A percentile compares a stretch with the other conserved stretches of the same genome.
Evolutionary conservation across 1,140 invertebrate genomes (phyloP).

Genomic region (Carcinoscorpius rotundicauda): DNA sequence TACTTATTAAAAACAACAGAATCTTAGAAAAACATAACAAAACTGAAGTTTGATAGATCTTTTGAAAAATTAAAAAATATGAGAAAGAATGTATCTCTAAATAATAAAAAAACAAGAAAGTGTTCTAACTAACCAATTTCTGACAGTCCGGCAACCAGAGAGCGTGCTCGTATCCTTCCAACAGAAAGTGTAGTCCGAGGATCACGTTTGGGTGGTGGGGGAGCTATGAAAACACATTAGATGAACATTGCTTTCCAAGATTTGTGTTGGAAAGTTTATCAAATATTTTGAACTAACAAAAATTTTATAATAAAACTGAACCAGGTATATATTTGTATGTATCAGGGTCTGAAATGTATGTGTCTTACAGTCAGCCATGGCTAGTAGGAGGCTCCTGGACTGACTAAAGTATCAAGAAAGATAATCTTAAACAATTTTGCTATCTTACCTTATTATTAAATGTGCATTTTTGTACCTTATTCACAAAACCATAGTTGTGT

Average conservation of each 20-base stretch:
- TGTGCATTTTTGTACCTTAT: no score
- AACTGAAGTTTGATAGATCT: no score
- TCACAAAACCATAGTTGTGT: no score
- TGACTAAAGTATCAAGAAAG: neutral
- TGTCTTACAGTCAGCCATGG: neutral
- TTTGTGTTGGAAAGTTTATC: neutral
- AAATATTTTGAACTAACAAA: neutral
- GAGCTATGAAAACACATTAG: slow-evolving; percentile 28
- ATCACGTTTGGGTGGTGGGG: slow-evolving; percentile 73
- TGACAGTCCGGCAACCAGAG: slow-evolving; percentile 40
- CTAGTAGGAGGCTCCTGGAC: neutral
- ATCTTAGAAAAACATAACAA: no score
- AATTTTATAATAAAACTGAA: neutral
- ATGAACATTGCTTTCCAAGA: neutral
- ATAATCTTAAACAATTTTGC: no score
- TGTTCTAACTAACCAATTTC: slow-evolving; percentile 16
- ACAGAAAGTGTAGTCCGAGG: slow-evolving; percentile 88
- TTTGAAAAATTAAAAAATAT: slow-evolving; percentile 5
- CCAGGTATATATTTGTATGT: neutral
- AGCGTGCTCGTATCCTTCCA: slow-evolving; percentile 71
- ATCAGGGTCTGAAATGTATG: neutral
- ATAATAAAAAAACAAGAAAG: neutral
- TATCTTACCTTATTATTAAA: no score
- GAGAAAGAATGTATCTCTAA: neutral
- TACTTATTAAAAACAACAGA: no score